Evolutionary conservation across 2,797 vertebrate genomes (phyloP), one percentile per base, ranked within the genome.

Genomic region (Poecilia wingei): DNA sequence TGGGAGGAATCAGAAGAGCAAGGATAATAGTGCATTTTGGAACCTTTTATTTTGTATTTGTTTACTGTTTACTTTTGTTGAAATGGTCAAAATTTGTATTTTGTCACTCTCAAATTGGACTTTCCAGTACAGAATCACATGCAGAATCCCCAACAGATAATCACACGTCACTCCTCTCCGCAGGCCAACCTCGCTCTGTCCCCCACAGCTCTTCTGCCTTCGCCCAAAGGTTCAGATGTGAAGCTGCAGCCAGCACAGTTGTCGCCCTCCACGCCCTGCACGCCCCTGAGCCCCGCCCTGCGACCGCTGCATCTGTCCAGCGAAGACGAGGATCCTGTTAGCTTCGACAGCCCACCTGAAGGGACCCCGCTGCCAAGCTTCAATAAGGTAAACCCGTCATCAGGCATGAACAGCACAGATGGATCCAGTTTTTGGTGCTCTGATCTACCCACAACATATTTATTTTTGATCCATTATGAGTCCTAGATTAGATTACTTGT

Each of bases 111-210:
- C 18, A 33, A 33, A 18, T 33, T 61, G 18, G 28, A 18, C 61
- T 66, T 36, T 3, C 59, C n/a, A 36, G 16, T 36, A 22, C 8
- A 45, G 10, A 51, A 68, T 25, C 5, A 41, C 22, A 4, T 41
- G 69, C 4, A 25, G 8, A 61, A 18, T 46, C 6, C 41, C 68
- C 41, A 69, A n/a, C 22, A 70, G 68, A 43, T 70, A 14, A 43
- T 43, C 43, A 6, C n/a, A 47, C 43, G 81, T 71, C 6, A 31
- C 46, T 74, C 47, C 45, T 78, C 36, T 66, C 79, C 86, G 51
- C 86, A 96, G 95, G 95, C 96, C 78, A 96, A 95, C 86, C 95
- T 96, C 1, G 91, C 95, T 33, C 82, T 96, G 89, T 94, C 95
- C 5, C 95, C 95, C 77, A 94, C 89, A 5, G 74, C 93, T 78